phyloP scores from a whole-genome alignment of 2,888 invertebrate species.

The Cephus pulcher region DNA sequence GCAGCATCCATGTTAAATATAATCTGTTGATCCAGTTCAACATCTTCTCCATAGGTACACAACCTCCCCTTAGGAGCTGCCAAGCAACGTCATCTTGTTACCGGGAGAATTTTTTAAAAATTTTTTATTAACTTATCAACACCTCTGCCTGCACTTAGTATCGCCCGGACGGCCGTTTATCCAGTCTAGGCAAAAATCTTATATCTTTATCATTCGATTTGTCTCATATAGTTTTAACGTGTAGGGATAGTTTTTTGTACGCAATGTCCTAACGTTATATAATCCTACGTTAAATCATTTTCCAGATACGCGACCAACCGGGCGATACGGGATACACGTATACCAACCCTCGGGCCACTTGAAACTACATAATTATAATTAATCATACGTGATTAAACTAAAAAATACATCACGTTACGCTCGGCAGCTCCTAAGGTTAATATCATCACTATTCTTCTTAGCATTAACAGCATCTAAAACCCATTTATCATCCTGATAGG shows the following conservation, averaged over 20 bases:
- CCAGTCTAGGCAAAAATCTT: slow-evolving; percentile 3
- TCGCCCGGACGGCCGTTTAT: slow-evolving; percentile 18
- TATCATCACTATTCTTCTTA: background rate
- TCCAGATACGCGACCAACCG: slow-evolving; percentile 24
- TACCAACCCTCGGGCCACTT: slow-evolving; percentile 43
- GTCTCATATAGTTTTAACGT: background rate
- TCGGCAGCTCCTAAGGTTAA: slow-evolving; percentile 40
- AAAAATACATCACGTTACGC: slow-evolving; percentile 39
- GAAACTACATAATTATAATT: slow-evolving; percentile 41
- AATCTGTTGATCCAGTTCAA: slow-evolving; percentile 57
- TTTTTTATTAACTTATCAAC: background rate
- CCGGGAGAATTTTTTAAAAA: slow-evolving; percentile 26
- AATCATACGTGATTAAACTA: slow-evolving; percentile 37
- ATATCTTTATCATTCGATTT: background rate
- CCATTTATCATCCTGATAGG: too few relatives aligned
- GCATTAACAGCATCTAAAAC: background rate
- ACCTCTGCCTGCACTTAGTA: slow-evolving; percentile 9
- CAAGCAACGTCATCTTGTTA: slow-evolving; percentile 41
- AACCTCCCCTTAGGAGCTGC: slow-evolving; percentile 48
- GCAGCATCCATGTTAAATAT: slow-evolving; percentile 55
- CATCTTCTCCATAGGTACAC: slow-evolving; percentile 51
- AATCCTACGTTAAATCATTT: background rate
- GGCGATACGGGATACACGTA: slow-evolving; percentile 36
- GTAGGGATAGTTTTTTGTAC: too few relatives aligned
- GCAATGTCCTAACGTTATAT: too few relatives aligned